These are phyloP conservation scores for Lepas anatifera DNA, from an alignment of 2,888 invertebrate species.

Conservation along the genomic window DNA sequence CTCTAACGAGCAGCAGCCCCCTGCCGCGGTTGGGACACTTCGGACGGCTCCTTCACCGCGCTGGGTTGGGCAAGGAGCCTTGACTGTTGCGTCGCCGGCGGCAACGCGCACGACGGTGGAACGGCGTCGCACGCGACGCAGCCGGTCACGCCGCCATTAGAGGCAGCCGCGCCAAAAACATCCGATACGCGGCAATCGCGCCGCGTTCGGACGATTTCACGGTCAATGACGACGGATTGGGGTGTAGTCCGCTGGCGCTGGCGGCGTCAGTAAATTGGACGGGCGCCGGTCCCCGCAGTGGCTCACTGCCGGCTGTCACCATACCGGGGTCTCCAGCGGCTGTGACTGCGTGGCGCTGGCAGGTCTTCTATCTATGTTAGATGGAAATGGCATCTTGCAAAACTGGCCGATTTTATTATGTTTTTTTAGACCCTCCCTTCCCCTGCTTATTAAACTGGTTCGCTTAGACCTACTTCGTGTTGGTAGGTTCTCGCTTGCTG, in stretches of 20 bases:
- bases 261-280: too few species aligned
- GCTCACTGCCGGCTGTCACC: too few species aligned
- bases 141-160: background rate
- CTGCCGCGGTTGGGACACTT: background rate
- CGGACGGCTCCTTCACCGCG: background rate
- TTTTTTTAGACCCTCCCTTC: too few species aligned
- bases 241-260: background rate
- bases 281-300: too few species aligned
- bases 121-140: background rate
- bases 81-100: background rate
- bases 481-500: too few species aligned
- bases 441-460: too few species aligned
- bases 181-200: background rate
- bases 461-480: too few species aligned
- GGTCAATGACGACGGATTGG: background rate
- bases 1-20: background rate
- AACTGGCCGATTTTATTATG: too few species aligned
- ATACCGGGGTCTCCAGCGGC: too few species aligned
- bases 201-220: background rate
- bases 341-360: too few species aligned
- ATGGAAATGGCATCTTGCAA: too few species aligned
- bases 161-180: background rate
- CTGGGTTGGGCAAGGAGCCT: constrained; percentile 5
- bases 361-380: too few species aligned
- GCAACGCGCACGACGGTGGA: background rate